Base-by-base conservation (phyloP, 2,113 vertebrate species). In the Eublepharis macularius region DNA sequence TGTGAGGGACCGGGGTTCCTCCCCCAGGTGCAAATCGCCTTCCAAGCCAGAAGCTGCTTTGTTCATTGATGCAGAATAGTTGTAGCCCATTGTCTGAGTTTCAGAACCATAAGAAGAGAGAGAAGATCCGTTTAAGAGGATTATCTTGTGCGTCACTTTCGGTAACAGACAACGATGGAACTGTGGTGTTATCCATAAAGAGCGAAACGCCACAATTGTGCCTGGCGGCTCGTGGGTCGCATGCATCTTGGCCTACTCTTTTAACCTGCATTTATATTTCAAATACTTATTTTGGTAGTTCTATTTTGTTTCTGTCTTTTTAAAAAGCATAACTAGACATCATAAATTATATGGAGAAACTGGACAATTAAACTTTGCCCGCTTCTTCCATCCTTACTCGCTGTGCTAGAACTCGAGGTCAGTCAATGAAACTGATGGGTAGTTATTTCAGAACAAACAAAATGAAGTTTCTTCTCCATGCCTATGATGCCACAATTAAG, bases 91-190 rank as follows among this genome's bases (percentile, higher is more conserved):
- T 77, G n/a, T 57, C 2, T 32, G 83, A 2, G 26, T 0, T 41
- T 2, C 0, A 0, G 0, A 81, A 84, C 0, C 57, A 65, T 32
- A 32, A 36, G 85, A 47, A 36, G 0, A 36, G 75, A 85, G 72
- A 84, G 83, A 72, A 78, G 82, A 34, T 75, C 0, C 74, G 39
- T 73, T 86, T n/a, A 74, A 88, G 68, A 36, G 79, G 81, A 16
- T 83, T 77, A 34, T 47, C 54, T 4, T 1, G 24, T 0, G 1
- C 32, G 39, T n/a, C 78, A 0, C 2, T 83, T 73, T 57, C 32
- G 81, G 66, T 43, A 41, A 29, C 21, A 9, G 66, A 74, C 1
- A 57, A 70, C 21, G n/a, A 29, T 0, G 80, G 65, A 54, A 49
- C 39, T 16, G 12, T 47, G 0, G 21, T 1, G 32, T 49, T 69